Base-by-base conservation (phyloP, 2,888 invertebrate genomes). In the Netelia inedita region DNA sequence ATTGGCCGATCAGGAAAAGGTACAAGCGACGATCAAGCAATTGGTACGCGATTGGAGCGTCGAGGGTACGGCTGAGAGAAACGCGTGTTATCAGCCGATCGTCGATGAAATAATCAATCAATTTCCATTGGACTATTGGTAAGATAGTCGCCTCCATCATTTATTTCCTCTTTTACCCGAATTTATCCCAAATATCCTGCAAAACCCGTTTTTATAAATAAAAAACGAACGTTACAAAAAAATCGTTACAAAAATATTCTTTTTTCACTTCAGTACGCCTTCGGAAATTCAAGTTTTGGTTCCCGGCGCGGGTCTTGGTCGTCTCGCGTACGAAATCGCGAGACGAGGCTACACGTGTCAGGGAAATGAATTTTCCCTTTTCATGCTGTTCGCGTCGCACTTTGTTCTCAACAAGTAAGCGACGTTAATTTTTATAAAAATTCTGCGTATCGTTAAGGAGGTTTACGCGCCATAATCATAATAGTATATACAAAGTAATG, bases 321-420 rank as follows among this genome's bases (percentile, higher is more conserved):
- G 99, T 82, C 95, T 99, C 1, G 98, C 98, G 0, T 99, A 97
- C 95, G 99, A 99, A 95, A 96, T 99, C 43, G 98, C 99, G 0
- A 95, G 96, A 79, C 95, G 96, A 19, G 99, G 99, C 0, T 99
- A 97, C 94, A 95, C 95, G 10, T 99, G 99, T 90, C 98, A 99
- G 94, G 99, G 99, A 87, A 99, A 99, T 93, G 99, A 99, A 94
- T 99, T 98, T 94, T 98, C 98, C 41, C 95, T 99, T 55, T 99
- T 98, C 94, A 99, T 99, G 99, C 94, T 99, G 69, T 97, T 99
- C 89, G 98, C 98, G 0, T 98, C 99, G 63, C 98, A 98, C 94
- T 99, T 98, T 94, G 97, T 99, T 80, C 95, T 99, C 63, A 99
- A 99, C 94, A 96, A 96, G 94, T 98, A 94, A 93, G 93, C 2